Conservation (phyloP, 2,113 vertebrate species). For the Solenodon paradoxus region DNA sequence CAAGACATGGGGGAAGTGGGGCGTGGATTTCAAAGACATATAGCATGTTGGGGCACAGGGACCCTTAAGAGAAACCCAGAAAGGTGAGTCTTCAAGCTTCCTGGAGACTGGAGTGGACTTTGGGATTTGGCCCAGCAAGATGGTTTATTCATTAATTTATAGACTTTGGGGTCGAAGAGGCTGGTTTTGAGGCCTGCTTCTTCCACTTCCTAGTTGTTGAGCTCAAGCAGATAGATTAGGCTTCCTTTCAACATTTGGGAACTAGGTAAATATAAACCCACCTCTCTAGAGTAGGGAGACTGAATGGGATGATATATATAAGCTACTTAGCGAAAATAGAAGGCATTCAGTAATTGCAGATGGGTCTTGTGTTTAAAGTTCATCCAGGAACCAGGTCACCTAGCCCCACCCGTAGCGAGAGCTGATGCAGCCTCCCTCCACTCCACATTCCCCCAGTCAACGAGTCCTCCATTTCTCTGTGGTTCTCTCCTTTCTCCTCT, state of each 20-base stretch:
- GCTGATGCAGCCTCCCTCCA: fast-evolving
- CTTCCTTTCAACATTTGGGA: neutral
- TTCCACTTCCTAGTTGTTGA: neutral
- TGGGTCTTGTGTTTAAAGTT: neutral
- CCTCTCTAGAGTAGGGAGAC: neutral
- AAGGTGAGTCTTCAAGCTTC: neutral
- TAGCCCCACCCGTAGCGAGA: neutral
- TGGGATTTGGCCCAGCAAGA: neutral
- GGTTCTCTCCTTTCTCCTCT: neutral
- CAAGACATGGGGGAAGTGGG: neutral
- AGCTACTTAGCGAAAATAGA: neutral
- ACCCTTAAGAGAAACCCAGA: neutral
- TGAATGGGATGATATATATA: neutral
- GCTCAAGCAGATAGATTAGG: neutral
- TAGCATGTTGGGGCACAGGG: neutral
- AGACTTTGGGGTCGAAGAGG: neutral
- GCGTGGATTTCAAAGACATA: neutral
- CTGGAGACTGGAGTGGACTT: neutral
- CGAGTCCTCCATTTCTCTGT: neutral
- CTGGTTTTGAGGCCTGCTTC: neutral
- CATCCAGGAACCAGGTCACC: neutral
- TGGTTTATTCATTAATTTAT: neutral
- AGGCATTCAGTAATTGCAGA: neutral
- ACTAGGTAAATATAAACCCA: neutral
- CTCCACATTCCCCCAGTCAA: neutral